Percentiles rank a stretch among this genome's conserved stretches.
These are phyloP conservation scores for Dallia pectoralis DNA, from an alignment of 2,797 vertebrate species.

Conservation along the genomic window DNA sequence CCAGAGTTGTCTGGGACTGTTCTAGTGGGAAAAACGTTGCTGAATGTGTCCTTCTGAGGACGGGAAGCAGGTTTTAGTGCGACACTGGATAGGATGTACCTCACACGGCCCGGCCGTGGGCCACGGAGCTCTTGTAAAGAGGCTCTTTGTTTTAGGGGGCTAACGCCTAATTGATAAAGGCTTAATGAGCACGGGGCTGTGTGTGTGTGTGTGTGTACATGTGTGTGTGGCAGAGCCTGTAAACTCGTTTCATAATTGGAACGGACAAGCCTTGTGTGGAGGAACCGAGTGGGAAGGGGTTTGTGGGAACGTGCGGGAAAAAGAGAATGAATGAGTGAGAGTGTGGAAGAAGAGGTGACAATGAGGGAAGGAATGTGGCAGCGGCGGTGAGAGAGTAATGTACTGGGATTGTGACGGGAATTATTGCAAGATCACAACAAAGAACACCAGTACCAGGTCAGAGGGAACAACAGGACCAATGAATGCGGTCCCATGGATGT, in stretches of 20 bases:
- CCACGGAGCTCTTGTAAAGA: constrained; percentile 61
- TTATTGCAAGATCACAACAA: constrained; percentile 51
- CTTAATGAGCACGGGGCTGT: constrained; percentile 68
- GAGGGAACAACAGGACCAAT: constrained; percentile 13
- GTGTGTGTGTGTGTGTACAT: constrained; percentile 26
- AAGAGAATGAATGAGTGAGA: constrained; percentile 38
- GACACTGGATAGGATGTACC: constrained; percentile 63
- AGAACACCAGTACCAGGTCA: constrained; percentile 36
- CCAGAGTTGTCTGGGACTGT: constrained; percentile 40
- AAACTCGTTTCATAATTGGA: constrained; percentile 67
- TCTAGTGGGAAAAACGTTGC: constrained; percentile 34
- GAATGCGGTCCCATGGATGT: constrained; percentile 44
- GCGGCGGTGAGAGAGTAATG: constrained; percentile 57
- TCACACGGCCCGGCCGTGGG: constrained; percentile 59
- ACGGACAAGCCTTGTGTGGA: constrained; percentile 74
- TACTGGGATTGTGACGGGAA: constrained; percentile 27
- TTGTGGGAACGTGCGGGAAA: constrained; percentile 65
- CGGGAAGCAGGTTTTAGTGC: constrained; percentile 63
- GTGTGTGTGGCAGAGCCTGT: constrained; percentile 17
- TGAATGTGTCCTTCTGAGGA: constrained; percentile 46
- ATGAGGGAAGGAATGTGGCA: constrained; percentile 52
- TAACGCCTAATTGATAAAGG: constrained; percentile 78
- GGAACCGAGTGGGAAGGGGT: constrained; percentile 60
- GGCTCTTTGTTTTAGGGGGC: constrained; percentile 73
- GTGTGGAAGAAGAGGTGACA: constrained; percentile 59